Evolutionary conservation across 1,140 invertebrate species (phyloP), one percentile per base, ranked within the genome.

Genomic region (Ceratoteleas bidentatus): DNA sequence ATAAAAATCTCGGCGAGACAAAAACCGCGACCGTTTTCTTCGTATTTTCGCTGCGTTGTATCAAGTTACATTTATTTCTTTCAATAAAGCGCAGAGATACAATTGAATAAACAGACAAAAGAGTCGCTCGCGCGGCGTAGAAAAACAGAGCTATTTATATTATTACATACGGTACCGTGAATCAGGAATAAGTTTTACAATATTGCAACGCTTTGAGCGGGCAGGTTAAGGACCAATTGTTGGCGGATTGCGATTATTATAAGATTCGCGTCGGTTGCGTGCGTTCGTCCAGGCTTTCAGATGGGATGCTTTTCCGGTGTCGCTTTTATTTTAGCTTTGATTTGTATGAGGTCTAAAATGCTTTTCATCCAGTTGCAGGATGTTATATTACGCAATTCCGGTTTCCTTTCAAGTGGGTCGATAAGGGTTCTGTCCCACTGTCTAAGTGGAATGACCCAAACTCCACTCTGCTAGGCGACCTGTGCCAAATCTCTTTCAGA

Each of bases 81-180:
- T 47, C 70, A 72, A 74, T 82, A 65, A 84, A 80, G 62, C 70
- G 52, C 5, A 6, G 40, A 77, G 58, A 62, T 58, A 77, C 74
- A 70, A 70, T 65, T 70, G 57, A 70, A 77, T 65, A 69, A 77
- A 77, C 58, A 77, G 53, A 77, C 65, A 70, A 77, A 70, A 58
- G 57, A 77, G 36, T 57, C 49, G 50, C 40, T 57, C 43, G 57
- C 16, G 33, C 40, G 33, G 15, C 40, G 10, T 54, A 62, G 43
- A 61, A 77, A 69, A 77, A 77, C 50, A 56, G 24, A 57, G 49
- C 50, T 77, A 62, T 77, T 77, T 69, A 69, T 77, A 69, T 68
- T 69, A 77, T 69, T 77, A 57, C 65, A 62, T 57, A 64, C 49
- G 65, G 53, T 32, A 33, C 36, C 24, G 4, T 11, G 33, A 58